Evolutionary conservation across 2,113 vertebrate species (phyloP).

Genomic region (Peromyscus leucopus): DNA sequence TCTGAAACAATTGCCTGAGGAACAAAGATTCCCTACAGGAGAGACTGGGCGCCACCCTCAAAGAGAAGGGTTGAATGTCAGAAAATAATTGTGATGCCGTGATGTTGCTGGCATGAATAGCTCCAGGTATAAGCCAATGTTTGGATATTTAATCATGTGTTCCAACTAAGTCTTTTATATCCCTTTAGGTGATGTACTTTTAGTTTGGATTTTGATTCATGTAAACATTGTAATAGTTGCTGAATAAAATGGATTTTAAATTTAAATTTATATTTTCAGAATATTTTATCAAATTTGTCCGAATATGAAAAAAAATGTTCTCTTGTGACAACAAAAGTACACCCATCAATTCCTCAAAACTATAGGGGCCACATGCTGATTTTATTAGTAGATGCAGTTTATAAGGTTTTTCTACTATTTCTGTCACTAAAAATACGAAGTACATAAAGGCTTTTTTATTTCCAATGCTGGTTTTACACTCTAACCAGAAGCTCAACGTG

Average conservation of each 20-base stretch:
- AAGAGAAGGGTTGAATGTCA: neutral
- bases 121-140: neutral
- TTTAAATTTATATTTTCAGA: neutral
- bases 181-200: neutral
- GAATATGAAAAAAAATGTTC: neutral
- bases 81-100: neutral
- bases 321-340: neutral
- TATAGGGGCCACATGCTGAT: neutral
- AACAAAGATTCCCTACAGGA: neutral
- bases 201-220: neutral
- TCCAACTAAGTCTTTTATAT: neutral
- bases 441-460: neutral
- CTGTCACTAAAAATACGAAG: neutral
- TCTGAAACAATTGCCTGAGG: neutral
- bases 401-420: neutral
- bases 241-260: neutral
- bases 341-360: neutral
- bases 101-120: neutral
- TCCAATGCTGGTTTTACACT: neutral
- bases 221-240: neutral
- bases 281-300: neutral
- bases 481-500: neutral
- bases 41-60: neutral
- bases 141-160: rapidly evolving
- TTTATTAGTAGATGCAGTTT: neutral